phyloP scores from a whole-genome alignment of 2,888 invertebrate genomes.

The Drosophila buzzatii region DNA sequence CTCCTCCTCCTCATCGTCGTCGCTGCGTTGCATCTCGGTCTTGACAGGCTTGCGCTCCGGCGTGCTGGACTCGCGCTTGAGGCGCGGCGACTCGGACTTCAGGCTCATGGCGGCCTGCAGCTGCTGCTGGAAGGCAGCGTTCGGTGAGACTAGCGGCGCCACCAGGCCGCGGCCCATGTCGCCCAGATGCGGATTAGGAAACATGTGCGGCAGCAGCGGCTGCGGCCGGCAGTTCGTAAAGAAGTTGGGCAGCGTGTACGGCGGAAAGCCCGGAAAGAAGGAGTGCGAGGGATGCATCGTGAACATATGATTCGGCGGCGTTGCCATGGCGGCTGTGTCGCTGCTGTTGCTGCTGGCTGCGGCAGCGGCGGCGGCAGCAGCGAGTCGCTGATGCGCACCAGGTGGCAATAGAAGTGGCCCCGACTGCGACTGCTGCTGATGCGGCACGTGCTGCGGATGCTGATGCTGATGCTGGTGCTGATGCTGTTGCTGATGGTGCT shows the following conservation, averaged over 20 bases:
- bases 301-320: constrained; percentile 88
- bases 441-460: constrained; percentile 38
- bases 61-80: constrained; percentile 33
- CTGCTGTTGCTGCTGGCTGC: constrained; percentile 18
- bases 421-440: constrained; percentile 84
- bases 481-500: constrained; percentile 48
- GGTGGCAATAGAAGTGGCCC: constrained; percentile 50
- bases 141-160: constrained; percentile 75
- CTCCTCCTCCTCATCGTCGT: constrained; percentile 51
- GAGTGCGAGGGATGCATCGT: constrained; percentile 90
- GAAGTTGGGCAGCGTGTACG: constrained; percentile 86
- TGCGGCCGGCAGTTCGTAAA: constrained; percentile 87
- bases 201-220: constrained; percentile 84
- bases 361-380: constrained; percentile 79
- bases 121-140: constrained; percentile 64
- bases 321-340: constrained; percentile 85
- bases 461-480: constrained; percentile 36
- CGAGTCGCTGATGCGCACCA: constrained; percentile 46
- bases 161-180: constrained; percentile 86
- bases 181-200: constrained; percentile 85
- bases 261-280: constrained; percentile 88
- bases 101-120: constrained; percentile 59
- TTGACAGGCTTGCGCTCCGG: constrained; percentile 54
- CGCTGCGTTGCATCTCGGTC: constrained; percentile 45
- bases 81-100: constrained; percentile 32